Base-by-base conservation (phyloP, 53 echinoderm and acorn worm species). In the Echinometra lucunter region DNA sequence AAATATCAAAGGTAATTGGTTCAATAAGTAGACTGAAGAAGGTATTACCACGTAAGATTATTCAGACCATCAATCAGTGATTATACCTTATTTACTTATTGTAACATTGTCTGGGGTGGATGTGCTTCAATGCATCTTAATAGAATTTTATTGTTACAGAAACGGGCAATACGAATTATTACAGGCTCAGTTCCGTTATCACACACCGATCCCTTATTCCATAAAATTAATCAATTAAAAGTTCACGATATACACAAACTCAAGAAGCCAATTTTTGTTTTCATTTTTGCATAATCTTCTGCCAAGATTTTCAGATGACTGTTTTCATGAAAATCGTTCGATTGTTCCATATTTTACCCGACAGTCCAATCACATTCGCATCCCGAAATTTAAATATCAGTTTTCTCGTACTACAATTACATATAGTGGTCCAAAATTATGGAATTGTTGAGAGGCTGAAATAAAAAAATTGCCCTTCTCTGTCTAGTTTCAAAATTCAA, bases 121-220 rank as follows among this genome's bases (percentile, higher is more conserved):
- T 74, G 74, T 30, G 74, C 74, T 74, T 74, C 74, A 74, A 74
- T 18, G 5, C 34, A 30, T 74, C 74, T 74, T 74, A 74, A 74
- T n/a, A 74, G 34, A 74, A 74, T 74, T 74, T 11, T 74, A 12
- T 18, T 74, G 12, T 30, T 74, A 74, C 74, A 74, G 35, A 74
- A 74, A 74, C 74, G 34, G 23, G 19, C 30, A 74, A 32, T 35
- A 5, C 74, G 74, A 10, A 74, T 74, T 74, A 74, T 74, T 74
- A 74, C 74, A 13, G 74, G 74, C n/a, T 74, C 74, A 74, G 7
- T 2, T 13, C 74, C 35, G n/a, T 74, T 74, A 30, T 74, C 34
- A 12, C 74, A 74, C 74, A 74, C 74, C 2, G 74, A 74, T 74
- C 74, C 74, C 74, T 35, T 74, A 74, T 74, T 74, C n/a, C 74